A percentile compares a stretch with the other conserved stretches of the same genome.
phyloP scores from a whole-genome alignment of 2,113 vertebrate genomes.

The Heptranchias perlo region DNA sequence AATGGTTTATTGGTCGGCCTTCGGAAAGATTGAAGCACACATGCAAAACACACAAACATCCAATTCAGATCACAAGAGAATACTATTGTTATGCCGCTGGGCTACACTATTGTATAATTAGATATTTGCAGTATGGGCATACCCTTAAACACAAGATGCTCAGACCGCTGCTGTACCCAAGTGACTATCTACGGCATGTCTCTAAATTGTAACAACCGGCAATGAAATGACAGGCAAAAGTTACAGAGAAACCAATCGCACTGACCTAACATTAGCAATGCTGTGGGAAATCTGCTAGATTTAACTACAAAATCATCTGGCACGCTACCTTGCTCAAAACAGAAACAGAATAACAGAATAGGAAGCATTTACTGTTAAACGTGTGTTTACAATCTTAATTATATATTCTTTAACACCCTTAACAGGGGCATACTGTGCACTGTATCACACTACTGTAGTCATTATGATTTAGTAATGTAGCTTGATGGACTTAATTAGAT shows the following conservation, averaged over 20 bases:
- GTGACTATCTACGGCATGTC: background rate
- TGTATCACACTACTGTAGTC: background rate
- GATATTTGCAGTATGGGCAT: background rate
- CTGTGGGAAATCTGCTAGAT: background rate
- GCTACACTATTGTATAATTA: background rate
- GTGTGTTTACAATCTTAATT: background rate
- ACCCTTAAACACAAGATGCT: background rate
- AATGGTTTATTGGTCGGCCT: background rate
- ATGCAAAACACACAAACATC: background rate
- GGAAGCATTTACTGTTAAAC: background rate
- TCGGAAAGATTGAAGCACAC: background rate
- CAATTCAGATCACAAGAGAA: background rate
- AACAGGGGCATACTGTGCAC: background rate
- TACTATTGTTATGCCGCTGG: background rate
- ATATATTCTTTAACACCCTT: background rate
- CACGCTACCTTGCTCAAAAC: background rate
- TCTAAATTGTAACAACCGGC: background rate
- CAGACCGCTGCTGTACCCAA: background rate
- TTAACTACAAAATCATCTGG: background rate
- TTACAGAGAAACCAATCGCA: background rate
- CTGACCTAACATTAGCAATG: background rate
- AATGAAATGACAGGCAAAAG: background rate
- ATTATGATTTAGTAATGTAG: background rate
- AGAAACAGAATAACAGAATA: background rate
- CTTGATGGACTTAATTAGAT: background rate